Evolutionary conservation across 2,888 invertebrate species (phyloP), one percentile per base, ranked within the genome.

Genomic region (Apomyelois bistriatella): DNA sequence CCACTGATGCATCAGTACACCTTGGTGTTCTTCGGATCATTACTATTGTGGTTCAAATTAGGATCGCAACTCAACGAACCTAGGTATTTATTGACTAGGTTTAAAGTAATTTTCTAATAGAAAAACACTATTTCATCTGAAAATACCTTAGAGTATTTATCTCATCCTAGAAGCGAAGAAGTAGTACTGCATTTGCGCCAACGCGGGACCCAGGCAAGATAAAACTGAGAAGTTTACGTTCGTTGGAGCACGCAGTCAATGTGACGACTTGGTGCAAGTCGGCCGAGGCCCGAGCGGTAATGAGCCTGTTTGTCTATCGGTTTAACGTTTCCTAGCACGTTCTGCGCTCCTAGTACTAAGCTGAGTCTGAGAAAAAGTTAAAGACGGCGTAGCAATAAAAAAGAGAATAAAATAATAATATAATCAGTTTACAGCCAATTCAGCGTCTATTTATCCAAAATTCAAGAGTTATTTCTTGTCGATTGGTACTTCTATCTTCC

Each of bases 241-340:
- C 28, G n/a, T 28, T 12, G 42, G 12, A 43, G 42, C 12, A 22
- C 41, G 41, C 41, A 43, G 28, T 43, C 28, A 43, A 43, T 43
- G 42, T 43, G 56, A 54, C 53, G 53, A 58, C 72, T 65, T 64
- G 64, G 71, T 62, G 68, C 48, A 65, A 62, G 68, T 61, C 60
- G 57, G 61, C 32, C 32, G 22, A 22, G 22, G 22, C 22, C 59
- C 61, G 59, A 62, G 57, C 65, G 62, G 72, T 77, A 78, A 78
- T 78, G 76, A 79, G 76, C 74, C 71, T 76, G 76, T 78, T 78
- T 79, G 75, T 75, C 75, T 73, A 70, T 62, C 56, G 56, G 59
- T 73, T 76, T 74, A 72, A 67, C 74, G 66, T 76, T 76, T 76
- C 74, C 67, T 64, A 62, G 67, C 73, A 72, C 74, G 71, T 74